A percentile compares a stretch with the other conserved stretches of the same genome.
Evolutionary conservation across 2,888 invertebrate genomes (phyloP).

Genomic region (Noctua pronuba): DNA sequence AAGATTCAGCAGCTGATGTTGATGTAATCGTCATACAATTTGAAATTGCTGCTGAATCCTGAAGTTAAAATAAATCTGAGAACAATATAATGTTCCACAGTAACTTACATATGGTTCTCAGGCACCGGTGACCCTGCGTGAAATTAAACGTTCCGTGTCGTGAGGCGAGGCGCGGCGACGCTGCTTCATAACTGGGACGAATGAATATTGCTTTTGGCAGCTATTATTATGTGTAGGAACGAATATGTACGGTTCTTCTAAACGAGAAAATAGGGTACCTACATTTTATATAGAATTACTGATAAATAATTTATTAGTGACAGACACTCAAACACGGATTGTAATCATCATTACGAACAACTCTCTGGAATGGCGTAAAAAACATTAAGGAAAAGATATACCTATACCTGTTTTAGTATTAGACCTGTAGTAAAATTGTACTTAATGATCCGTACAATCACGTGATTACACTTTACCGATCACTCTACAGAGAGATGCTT

Average conservation of each 20-base stretch:
- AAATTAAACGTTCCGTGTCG: constrained; percentile 51
- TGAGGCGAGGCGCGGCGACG: constrained; percentile 25
- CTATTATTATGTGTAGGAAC: background rate
- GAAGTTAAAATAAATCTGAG: background rate
- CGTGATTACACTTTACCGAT: no score
- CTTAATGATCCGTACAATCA: no score
- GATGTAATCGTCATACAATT: background rate
- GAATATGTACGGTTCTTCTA: background rate
- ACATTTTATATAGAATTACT: background rate
- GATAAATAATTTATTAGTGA: background rate
- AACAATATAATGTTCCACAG: background rate
- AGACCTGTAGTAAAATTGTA: no score
- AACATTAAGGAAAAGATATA: background rate
- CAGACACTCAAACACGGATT: background rate
- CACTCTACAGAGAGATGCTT: no score
- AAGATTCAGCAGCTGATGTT: background rate
- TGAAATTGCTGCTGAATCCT: background rate
- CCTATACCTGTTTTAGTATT: no score
- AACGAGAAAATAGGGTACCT: background rate
- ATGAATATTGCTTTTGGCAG: constrained; percentile 4
- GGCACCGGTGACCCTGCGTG: constrained; percentile 40
- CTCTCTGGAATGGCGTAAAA: background rate
- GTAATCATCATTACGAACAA: background rate
- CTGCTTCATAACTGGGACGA: constrained; percentile 36
- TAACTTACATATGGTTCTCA: constrained; percentile 28